Conservation (phyloP, 2,113 vertebrate genomes). For the Gallinago media region DNA sequence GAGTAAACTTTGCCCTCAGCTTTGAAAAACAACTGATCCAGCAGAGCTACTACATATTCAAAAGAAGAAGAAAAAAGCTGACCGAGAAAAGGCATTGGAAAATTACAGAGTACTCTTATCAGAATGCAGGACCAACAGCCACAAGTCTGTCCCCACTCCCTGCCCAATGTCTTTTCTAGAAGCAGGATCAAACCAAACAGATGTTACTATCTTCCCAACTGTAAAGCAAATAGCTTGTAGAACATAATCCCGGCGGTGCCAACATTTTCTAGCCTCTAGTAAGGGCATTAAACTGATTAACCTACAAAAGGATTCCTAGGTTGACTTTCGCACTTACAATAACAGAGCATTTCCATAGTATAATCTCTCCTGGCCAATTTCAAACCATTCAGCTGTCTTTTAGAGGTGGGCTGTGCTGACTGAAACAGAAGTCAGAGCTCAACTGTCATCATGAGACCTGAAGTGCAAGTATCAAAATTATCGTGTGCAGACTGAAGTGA, state of each 20-base stretch:
- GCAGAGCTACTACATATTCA: not conserved
- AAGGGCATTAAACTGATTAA: constrained; percentile 10
- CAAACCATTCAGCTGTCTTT: not conserved
- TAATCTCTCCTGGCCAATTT: not conserved
- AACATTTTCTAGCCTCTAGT: not conserved
- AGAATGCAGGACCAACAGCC: not conserved
- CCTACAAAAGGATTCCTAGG: not conserved
- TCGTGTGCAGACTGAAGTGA: not conserved
- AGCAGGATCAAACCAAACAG: constrained; percentile 23
- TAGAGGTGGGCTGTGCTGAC: not conserved
- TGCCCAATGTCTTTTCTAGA: not conserved
- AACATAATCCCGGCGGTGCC: not conserved
- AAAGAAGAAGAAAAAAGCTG: not conserved
- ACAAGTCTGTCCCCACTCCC: not conserved
- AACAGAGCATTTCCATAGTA: not conserved
- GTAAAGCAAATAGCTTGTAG: not conserved
- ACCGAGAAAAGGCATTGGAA: not conserved
- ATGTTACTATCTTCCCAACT: not conserved
- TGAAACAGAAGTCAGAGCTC: not conserved
- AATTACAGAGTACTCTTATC: not conserved
- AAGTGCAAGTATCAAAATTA: not conserved
- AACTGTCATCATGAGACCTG: not conserved
- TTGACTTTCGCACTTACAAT: constrained; percentile 28
- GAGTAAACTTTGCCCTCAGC: constrained; percentile 34
- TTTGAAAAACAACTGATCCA: not conserved